Evolutionary conservation across 2,797 vertebrate genomes (phyloP).

Genomic region (Xenentodon cancila): DNA sequence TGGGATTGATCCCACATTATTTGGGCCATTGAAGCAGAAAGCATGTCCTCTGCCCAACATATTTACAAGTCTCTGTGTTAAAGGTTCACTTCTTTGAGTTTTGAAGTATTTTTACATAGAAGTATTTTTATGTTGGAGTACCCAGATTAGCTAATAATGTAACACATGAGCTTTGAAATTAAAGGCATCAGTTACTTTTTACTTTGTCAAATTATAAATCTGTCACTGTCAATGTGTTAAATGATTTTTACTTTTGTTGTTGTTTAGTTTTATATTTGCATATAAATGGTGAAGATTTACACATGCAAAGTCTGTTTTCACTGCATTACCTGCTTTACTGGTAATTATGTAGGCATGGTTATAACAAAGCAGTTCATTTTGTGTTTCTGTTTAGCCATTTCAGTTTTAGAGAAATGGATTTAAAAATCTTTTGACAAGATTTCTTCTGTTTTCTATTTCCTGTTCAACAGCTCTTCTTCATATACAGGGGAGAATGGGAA

Average conservation of each 20-base stretch:
- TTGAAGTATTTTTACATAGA: too few species aligned
- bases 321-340: not conserved
- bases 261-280: too few species aligned
- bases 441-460: not conserved
- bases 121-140: too few species aligned
- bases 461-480: slow-evolving; percentile 84
- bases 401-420: not conserved
- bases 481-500: slow-evolving; percentile 86
- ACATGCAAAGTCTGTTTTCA: slow-evolving; percentile 2
- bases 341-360: not conserved
- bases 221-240: too few species aligned
- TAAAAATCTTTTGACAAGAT: slow-evolving; percentile 1
- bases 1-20: not conserved
- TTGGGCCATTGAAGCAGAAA: not conserved
- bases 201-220: too few species aligned
- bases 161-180: too few species aligned
- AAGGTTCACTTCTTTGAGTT: too few species aligned
- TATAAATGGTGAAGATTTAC: not conserved
- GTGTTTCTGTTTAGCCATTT: not conserved
- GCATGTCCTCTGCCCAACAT: too few species aligned
- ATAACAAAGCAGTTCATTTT: not conserved
- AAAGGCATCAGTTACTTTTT: too few species aligned
- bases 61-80: too few species aligned
- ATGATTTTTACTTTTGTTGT: too few species aligned
- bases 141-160: too few species aligned